Conservation (phyloP, 2,888 invertebrate genomes). For the Eupithecia subumbrata region DNA sequence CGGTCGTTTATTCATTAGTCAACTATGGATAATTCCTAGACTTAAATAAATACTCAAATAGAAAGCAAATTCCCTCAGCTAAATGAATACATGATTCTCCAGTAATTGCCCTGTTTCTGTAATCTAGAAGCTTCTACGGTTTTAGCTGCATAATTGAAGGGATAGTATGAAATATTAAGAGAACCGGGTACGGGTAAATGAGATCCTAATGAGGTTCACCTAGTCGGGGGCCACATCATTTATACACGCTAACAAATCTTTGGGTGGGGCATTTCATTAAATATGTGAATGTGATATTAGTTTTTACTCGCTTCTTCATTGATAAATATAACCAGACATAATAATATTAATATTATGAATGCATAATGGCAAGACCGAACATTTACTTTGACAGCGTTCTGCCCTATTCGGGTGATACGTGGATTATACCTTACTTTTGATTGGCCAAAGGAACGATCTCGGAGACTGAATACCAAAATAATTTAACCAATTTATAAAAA, state of each 20-base stretch:
- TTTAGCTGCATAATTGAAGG: constrained; percentile 41
- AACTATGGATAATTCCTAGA: no score
- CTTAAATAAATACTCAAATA: no score
- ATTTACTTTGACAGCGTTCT: no score
- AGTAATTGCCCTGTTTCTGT: constrained; percentile 27
- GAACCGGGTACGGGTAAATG: constrained; percentile 25
- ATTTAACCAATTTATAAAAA: background rate
- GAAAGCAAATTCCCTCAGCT: constrained; percentile 15
- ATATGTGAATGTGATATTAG: background rate
- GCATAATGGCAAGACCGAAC: no score
- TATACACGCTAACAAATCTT: constrained; percentile 18
- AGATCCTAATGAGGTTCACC: constrained; percentile 30
- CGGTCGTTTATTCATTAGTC: background rate
- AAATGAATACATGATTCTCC: constrained; percentile 33
- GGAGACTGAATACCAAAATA: background rate
- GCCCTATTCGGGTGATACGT: no score
- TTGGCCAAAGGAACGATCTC: no score
- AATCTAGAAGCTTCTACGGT: constrained; percentile 24
- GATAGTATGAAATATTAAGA: constrained; percentile 43
- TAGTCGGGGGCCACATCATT: constrained; percentile 16
- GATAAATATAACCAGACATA: no score
- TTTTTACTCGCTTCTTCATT: background rate
- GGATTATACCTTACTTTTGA: no score
- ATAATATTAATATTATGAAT: no score
- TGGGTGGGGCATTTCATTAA: background rate